phyloP scores from a whole-genome alignment of 2,797 vertebrate species.

The Sarcophilus harrisii region DNA sequence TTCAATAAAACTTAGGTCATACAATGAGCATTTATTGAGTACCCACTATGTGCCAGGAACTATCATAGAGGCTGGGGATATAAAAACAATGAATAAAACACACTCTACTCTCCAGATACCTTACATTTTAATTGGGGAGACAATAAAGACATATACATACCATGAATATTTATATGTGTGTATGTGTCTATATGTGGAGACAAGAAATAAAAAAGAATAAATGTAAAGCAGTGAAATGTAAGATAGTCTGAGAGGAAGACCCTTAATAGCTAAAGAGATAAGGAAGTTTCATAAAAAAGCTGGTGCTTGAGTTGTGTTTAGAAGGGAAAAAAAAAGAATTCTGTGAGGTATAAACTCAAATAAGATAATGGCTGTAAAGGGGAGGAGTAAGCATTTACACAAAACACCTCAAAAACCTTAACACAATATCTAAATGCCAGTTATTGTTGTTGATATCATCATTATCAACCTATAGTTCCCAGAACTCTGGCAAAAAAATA shows the following conservation, averaged over 20 bases:
- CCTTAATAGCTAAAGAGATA: neutral
- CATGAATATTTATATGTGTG: neutral
- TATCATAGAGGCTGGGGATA: neutral
- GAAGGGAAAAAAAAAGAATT: neutral
- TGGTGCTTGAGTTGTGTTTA: neutral
- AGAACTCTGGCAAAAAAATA: neutral
- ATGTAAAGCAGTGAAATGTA: neutral
- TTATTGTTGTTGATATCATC: neutral
- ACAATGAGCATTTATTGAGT: neutral
- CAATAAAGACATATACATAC: neutral
- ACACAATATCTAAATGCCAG: neutral
- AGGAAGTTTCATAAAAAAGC: neutral
- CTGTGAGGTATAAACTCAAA: neutral
- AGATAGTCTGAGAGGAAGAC: neutral
- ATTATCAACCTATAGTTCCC: neutral
- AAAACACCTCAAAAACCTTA: neutral
- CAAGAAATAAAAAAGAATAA: neutral
- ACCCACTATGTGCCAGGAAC: neutral
- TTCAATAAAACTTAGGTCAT: neutral
- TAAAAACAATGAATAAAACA: slow-evolving; percentile 13
- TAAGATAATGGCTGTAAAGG: neutral
- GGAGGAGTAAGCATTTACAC: neutral
- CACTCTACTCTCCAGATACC: neutral
- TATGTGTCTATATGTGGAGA: too few species aligned
- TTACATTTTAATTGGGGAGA: neutral